Evolutionary conservation across 2,113 vertebrate genomes (phyloP).

Genomic region (Gracilinanus agilis): DNA sequence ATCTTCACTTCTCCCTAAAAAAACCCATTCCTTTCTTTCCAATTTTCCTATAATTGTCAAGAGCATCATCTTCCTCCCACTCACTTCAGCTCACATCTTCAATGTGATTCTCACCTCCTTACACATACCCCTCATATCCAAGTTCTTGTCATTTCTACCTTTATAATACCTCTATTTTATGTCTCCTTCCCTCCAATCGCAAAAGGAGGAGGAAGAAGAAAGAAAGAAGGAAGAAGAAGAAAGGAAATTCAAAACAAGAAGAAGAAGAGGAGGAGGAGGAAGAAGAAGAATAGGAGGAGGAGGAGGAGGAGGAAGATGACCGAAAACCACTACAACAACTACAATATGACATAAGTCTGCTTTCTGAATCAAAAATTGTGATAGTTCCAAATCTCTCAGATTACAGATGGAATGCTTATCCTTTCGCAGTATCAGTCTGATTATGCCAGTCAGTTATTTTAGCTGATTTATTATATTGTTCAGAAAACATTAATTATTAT

Average conservation of each 20-base stretch:
- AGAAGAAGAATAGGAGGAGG: background rate
- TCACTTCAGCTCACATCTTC: background rate
- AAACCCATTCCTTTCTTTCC: background rate
- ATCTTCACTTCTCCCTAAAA: background rate
- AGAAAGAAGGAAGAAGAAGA: too few relatives aligned
- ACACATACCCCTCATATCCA: background rate
- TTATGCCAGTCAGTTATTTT: too few relatives aligned
- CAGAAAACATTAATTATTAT: too few relatives aligned
- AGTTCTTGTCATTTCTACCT: background rate
- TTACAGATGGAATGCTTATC: too few relatives aligned
- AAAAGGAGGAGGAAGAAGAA: background rate
- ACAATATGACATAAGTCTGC: too few relatives aligned
- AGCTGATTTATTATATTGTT: too few relatives aligned
- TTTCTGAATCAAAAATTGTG: too few relatives aligned
- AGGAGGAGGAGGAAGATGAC: too few relatives aligned
- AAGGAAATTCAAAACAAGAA: too few relatives aligned
- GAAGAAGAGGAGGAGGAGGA: background rate
- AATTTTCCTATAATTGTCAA: background rate
- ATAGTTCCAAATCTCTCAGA: too few relatives aligned
- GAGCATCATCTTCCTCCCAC: background rate
- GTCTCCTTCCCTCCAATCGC: background rate
- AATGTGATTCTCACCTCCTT: background rate
- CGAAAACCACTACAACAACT: too few relatives aligned
- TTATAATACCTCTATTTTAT: background rate
- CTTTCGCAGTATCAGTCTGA: too few relatives aligned